Percentiles rank a stretch among this genome's conserved stretches.
phyloP scores from a whole-genome alignment of 2,888 invertebrate species.

The Monoplex corrugatus region DNA sequence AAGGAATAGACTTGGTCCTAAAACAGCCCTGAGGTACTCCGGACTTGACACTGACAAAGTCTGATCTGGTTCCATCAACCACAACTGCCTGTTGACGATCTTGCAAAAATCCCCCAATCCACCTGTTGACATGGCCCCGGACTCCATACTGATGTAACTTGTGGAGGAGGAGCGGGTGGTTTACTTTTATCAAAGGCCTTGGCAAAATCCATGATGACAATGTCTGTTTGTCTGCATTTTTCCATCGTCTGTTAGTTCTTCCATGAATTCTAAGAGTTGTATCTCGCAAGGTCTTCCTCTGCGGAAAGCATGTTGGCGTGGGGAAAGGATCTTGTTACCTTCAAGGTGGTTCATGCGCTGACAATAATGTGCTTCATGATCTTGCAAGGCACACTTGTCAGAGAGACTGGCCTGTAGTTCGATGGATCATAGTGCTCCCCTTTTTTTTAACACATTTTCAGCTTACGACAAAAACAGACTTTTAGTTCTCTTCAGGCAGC shows the following conservation, averaged over 20 bases:
- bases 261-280: neutral
- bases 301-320: neutral
- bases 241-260: neutral
- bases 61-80: neutral
- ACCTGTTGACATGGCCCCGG: neutral
- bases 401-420: neutral
- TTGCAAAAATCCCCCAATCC: neutral
- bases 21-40: constrained; percentile 4
- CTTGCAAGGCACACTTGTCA: neutral
- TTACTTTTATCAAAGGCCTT: neutral
- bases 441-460: too few species aligned
- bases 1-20: neutral
- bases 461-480: too few species aligned
- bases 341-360: neutral
- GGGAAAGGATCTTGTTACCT: neutral
- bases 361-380: constrained; percentile 13
- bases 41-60: neutral
- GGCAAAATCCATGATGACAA: neutral
- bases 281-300: neutral
- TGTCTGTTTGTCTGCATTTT: neutral
- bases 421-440: neutral
- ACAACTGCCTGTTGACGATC: neutral
- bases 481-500: too few species aligned
- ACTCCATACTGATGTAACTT: constrained; percentile 2
- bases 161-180: neutral